Evolutionary conservation across 2,888 invertebrate genomes (phyloP), one percentile per base, ranked within the genome.

Genomic region (Gymnoscelis rufifasciata): DNA sequence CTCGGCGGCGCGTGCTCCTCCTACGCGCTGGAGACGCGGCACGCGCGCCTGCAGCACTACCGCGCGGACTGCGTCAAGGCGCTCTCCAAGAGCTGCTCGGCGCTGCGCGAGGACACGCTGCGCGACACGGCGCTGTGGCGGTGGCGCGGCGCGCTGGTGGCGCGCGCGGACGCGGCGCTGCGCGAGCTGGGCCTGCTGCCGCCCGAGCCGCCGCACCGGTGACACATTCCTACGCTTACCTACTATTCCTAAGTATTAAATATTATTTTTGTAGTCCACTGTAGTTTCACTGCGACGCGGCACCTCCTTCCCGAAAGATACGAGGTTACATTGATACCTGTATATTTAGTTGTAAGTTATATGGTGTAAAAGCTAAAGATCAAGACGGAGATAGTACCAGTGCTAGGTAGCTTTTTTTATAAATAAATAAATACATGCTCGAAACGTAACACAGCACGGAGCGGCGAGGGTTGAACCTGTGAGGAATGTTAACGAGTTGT

Each of bases 41-140:
- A 94, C 68, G 97, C 97, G 11, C 95, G 97, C 58, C 89, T 98
- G 66, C 96, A 98, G 77, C 98, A 98, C 81, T 98, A 97, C 86
- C 91, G 97, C 49, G 95, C 95, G 19, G 97, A 97, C 82, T 97
- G 97, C 82, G 97, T 96, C 5, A 93, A 93, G 62, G 94, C 95
- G 45, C 87, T 97, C 57, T 94, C 94, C 83, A 95, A 96, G 82
- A 89, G 91, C 30, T 97, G 97, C 83, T 91, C 92, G 43, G 94
- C 95, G 70, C 95, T 93, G 75, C 90, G 94, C 47, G 93, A 94
- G 67, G 92, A 94, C 64, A 94, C 94, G 46, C 91, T 95, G 43
- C 91, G 94, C 76, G 97, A 97, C 80, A 92, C 93, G 23, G 93
- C 94, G 41, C 93, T 97, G 62, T 97, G 96, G 96, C 93, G 93